phyloP scores from a whole-genome alignment of 2,797 vertebrate species.

The Ibycter americanus region DNA sequence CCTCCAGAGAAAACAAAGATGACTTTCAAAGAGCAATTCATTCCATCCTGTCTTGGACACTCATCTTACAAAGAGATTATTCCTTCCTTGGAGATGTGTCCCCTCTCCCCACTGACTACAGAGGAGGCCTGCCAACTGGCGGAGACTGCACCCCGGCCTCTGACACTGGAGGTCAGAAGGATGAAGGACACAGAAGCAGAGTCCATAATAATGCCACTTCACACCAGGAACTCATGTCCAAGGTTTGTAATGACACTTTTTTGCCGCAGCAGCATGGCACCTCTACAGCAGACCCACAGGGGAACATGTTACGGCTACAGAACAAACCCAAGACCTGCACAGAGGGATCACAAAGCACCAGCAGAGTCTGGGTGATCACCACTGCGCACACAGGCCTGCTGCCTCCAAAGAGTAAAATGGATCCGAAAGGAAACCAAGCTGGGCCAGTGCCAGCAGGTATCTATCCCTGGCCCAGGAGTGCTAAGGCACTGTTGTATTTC shows the following conservation, averaged over 20 bases:
- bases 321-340: background rate
- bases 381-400: accelerated
- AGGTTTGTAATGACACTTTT: accelerated
- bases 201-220: background rate
- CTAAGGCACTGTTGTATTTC: background rate
- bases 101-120: background rate
- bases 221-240: background rate
- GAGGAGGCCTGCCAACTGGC: background rate
- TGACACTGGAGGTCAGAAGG: background rate
- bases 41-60: background rate
- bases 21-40: background rate
- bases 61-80: background rate
- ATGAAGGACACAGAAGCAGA: background rate
- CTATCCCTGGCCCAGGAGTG: background rate
- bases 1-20: background rate
- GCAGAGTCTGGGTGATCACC: background rate
- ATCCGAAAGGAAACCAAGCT: background rate
- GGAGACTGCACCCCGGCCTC: background rate
- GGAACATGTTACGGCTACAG: accelerated
- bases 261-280: background rate
- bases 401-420: background rate
- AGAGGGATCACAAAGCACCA: background rate
- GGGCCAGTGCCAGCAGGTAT: background rate
- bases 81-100: background rate
- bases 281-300: background rate